Base-by-base conservation (phyloP, 2,888 invertebrate species). In the Dynastes grantii region DNA sequence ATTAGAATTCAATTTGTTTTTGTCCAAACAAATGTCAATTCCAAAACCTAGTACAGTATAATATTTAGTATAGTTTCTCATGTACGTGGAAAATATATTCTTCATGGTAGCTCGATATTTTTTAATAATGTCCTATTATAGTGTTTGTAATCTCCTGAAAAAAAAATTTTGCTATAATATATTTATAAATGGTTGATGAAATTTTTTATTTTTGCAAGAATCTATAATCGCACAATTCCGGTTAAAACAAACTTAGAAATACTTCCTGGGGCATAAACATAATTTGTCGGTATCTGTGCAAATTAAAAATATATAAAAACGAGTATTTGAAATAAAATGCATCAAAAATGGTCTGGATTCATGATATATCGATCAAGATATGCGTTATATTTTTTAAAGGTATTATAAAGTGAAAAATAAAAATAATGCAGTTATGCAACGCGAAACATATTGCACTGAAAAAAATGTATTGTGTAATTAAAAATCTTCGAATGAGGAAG, bases 221-320 rank as follows among this genome's bases (percentile, higher is more conserved):
- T 45, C 45, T 45, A 45, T 45, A 8, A 11, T 45, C 45, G 8
- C 8, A 16, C 22, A 55, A 55, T 55, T 55, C n/a, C n/a, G n/a
- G n/a, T 55, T 55, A 55, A 55, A 16, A 55, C 5, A 55, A 22
- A 16, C n/a, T 55, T 55, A 55, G 8, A 45, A 8, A 45, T 45
- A 2, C 8, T 45, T 45, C 45, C 8, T 45, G 9, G 8, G 27
- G 5, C 5, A 37, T 37, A 37, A 11, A 45, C 8, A 45, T 45
- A 11, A 45, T 45, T 45, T 11, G 2, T 45, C 8, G 8, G 16
- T 37, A 76, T 78, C 77, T 79, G 79, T 79, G 77, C 77, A 77
- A 71, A 77, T 79, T 58, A 76, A 79, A 77, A 67, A 79, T 77
- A 29, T 16, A 64, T 61, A 64, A 63, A 76, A 76, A 79, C 76